A percentile compares a stretch with the other conserved stretches of the same genome.
phyloP scores from a whole-genome alignment of 2,888 invertebrate genomes.

The Trachelus troglodyta region DNA sequence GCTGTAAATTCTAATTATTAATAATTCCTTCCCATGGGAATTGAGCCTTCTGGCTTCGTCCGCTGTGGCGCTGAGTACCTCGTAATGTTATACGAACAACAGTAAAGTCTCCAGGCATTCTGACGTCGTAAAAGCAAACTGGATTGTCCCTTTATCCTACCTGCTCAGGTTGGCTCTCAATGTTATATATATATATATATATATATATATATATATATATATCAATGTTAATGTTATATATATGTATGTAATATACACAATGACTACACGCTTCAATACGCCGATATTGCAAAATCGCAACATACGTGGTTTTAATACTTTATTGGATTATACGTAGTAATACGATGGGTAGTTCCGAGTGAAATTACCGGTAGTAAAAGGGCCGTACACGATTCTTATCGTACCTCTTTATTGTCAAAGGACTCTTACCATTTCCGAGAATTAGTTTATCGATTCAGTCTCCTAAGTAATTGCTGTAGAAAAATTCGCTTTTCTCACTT shows the following conservation, averaged over 20 bases:
- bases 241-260: background rate
- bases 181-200: no score
- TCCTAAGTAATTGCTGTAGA: background rate
- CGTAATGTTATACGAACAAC: background rate
- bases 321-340: background rate
- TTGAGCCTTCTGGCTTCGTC: background rate
- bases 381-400: background rate
- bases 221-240: background rate
- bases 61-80: background rate
- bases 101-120: background rate
- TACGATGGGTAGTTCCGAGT: background rate
- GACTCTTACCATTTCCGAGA: background rate
- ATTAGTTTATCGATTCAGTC: background rate
- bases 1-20: background rate
- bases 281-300: background rate
- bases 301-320: background rate
- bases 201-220: no score
- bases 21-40: background rate
- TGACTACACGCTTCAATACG: background rate
- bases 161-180: background rate
- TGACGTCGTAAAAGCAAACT: background rate
- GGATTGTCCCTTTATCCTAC: background rate
- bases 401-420: background rate
- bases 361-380: background rate
- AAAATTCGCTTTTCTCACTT: background rate